Evolutionary conservation across 2,113 vertebrate genomes (phyloP).

Genomic region (Corynorhinus townsendii): DNA sequence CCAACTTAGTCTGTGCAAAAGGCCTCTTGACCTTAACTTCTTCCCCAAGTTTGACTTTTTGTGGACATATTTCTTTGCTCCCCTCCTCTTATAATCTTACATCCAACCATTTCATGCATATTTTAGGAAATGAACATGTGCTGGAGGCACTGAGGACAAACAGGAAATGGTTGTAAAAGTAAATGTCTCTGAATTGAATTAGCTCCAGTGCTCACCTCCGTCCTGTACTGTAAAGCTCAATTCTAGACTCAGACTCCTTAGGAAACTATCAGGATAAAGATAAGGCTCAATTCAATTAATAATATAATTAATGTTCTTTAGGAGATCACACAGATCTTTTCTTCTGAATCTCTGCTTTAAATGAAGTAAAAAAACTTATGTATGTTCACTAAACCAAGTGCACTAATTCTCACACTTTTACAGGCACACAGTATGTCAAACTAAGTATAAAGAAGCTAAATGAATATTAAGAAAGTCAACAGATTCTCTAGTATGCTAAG

Average conservation of each 20-base stretch:
- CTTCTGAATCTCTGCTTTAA: background rate
- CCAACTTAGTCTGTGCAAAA: background rate
- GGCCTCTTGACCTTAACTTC: background rate
- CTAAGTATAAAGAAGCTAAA: slow-evolving; percentile 1
- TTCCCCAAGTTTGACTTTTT: background rate
- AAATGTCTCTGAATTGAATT: background rate
- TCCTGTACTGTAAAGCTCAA: background rate
- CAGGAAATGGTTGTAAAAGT: background rate
- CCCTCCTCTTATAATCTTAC: background rate
- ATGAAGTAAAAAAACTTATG: background rate
- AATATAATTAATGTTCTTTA: background rate
- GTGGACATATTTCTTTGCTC: background rate
- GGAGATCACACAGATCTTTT: background rate
- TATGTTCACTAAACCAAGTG: background rate
- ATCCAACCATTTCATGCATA: background rate
- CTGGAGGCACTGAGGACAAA: background rate
- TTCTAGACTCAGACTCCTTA: background rate
- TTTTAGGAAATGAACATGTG: background rate
- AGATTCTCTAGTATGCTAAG: background rate
- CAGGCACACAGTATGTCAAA: background rate
- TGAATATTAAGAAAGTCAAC: background rate
- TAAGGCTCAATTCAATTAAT: background rate
- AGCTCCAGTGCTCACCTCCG: background rate
- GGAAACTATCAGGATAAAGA: background rate
- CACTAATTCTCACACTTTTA: background rate